Evolutionary conservation across 2,888 invertebrate genomes (phyloP), one percentile per base, ranked within the genome.

Genomic region (Ceriagrion tenellum): DNA sequence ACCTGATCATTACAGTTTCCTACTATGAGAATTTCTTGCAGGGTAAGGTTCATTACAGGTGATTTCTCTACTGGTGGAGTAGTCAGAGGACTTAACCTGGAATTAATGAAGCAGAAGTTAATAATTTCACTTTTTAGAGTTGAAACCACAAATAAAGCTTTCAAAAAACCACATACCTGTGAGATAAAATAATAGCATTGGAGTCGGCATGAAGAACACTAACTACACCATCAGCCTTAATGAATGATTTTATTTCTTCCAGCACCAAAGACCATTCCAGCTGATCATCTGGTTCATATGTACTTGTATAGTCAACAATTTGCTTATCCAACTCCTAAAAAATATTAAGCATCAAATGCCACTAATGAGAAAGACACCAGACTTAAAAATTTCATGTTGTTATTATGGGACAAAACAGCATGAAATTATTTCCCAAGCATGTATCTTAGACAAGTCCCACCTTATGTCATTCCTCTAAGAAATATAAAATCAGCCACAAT

Each of bases 211-310:
- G 99, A 95, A 99, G 97, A 30, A 99, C 99, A 95, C 98, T 98
- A 35, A 99, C 98, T 88, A 99, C 98, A 95, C 98, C 98, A 97
- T 99, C 99, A 47, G 99, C 99, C 97, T 98, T 98, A 95, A 99
- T 98, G 97, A 99, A 99, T 95, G 99, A 98, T 97, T 99, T 99
- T 95, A 99, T 99, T 97, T 99, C 99, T 96, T 99, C 99, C 96
- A 99, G 97, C 1, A 99, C 99, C 96, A 99, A 97, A 95, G 98
- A 98, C 99, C 99, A 99, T 97, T 99, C 99, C 96, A 99, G 97
- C 97, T 99, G 99, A 97, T 99, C 99, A 96, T 99, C 99, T n/a
- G 99, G 99, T 97, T 99, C 99, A 97, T 99, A 99, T 35, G 99
- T 98, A 96, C 98, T 98, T 90, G 99, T 99, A 97, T 99, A 99